phyloP scores from a whole-genome alignment of 2,113 vertebrate genomes.

The Podarcis raffonei region DNA sequence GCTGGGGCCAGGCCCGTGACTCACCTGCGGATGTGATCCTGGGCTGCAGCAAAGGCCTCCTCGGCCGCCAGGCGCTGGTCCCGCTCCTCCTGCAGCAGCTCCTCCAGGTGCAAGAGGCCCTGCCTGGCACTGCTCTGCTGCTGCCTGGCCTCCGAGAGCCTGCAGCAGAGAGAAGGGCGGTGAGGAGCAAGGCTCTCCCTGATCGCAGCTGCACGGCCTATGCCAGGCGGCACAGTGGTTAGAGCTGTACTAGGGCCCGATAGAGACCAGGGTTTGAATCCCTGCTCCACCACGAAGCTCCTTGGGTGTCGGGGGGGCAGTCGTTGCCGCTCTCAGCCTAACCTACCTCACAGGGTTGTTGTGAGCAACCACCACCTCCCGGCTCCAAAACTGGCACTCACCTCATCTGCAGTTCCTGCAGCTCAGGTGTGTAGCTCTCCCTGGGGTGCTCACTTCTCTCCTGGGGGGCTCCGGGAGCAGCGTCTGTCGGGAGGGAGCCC shows the following conservation, averaged over 20 bases:
- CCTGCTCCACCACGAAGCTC: too few relatives aligned
- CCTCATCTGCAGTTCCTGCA: constrained; percentile 85
- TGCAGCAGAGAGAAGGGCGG: constrained; percentile 48
- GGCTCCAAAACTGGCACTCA: constrained; percentile 50
- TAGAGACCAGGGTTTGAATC: too few relatives aligned
- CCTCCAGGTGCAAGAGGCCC: constrained; percentile 77
- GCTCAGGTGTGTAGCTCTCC: constrained; percentile 74
- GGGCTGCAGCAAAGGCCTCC: constrained; percentile 56
- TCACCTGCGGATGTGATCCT: constrained; percentile 76
- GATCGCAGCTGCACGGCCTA: too few relatives aligned
- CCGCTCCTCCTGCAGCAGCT: constrained; percentile 83
- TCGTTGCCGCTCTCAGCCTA: too few relatives aligned
- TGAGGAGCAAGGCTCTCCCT: neutral
- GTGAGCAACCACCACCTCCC: neutral
- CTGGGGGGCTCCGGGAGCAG: constrained; percentile 89
- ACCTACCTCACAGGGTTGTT: too few relatives aligned
- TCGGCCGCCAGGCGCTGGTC: constrained; percentile 78
- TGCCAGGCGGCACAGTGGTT: too few relatives aligned
- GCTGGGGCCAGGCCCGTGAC: neutral
- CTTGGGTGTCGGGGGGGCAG: too few relatives aligned
- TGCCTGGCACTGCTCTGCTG: constrained; percentile 74
- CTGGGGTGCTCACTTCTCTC: constrained; percentile 74
- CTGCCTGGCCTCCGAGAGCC: constrained; percentile 81
- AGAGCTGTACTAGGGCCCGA: too few relatives aligned
- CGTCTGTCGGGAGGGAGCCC: constrained; percentile 76